phyloP scores from a whole-genome alignment of 2,888 invertebrate species.

The Hanleya hanleyi region DNA sequence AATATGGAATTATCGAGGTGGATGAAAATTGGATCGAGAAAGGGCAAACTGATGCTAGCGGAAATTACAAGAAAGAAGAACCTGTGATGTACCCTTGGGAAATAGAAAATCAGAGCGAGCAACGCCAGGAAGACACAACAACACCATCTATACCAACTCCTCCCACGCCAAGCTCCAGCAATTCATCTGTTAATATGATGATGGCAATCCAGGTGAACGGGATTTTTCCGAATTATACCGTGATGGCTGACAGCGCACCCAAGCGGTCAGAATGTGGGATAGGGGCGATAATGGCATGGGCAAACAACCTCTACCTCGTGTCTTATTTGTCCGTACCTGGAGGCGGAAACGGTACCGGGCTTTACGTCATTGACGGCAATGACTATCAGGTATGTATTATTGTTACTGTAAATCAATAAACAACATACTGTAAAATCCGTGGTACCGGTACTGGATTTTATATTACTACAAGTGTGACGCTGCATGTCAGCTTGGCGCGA shows the following conservation, averaged over 20 bases:
- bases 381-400: slow-evolving; percentile 30
- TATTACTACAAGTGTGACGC: too few relatives aligned
- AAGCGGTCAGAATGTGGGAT: slow-evolving; percentile 37
- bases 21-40: too few relatives aligned
- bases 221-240: slow-evolving; percentile 28
- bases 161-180: slow-evolving; percentile 3
- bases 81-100: too few relatives aligned
- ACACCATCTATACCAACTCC: background rate
- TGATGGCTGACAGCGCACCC: slow-evolving; percentile 33
- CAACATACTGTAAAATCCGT: too few relatives aligned
- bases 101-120: background rate
- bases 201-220: slow-evolving; percentile 24
- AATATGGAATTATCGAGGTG: too few relatives aligned
- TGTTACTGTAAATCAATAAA: too few relatives aligned
- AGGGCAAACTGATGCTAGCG: too few relatives aligned
- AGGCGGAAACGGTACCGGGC: slow-evolving; percentile 37
- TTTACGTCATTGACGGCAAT: slow-evolving; percentile 34
- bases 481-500: too few relatives aligned
- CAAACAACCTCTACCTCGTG: slow-evolving; percentile 40
- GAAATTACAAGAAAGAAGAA: too few relatives aligned
- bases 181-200: background rate
- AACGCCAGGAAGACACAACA: background rate
- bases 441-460: too few relatives aligned
- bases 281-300: slow-evolving; percentile 43
- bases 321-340: slow-evolving; percentile 36